Base-by-base conservation (phyloP, 2,797 vertebrate genomes). In the Acanthiza pusilla region DNA sequence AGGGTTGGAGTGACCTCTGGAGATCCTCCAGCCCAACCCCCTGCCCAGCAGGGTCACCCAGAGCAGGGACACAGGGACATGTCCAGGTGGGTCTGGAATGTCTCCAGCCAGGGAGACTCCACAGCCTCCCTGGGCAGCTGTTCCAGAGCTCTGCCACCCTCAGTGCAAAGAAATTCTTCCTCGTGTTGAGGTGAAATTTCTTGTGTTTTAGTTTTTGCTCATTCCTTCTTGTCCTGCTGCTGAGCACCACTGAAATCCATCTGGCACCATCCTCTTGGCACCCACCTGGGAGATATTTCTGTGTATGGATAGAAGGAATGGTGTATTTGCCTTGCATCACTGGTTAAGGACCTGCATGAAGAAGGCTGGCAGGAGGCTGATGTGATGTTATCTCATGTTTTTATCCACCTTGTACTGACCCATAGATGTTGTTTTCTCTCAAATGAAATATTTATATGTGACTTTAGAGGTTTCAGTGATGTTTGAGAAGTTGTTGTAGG, bases 171-270 rank as follows among this genome's bases (percentile, higher is more conserved):
- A 40, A 30, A 2, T 40, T 45, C 4, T 26, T 32, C 32, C 45
- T 65, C 3, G 0, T 3, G 10, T 20, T 53, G 17, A 51, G 38
- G 9, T 63, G 58, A 12, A 83, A 9, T 16, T 57, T 34, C 3
- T 7, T 0, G 0, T 30, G 26, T 42, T 72, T 27, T 6, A 25
- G 5, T 84, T 60, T 17, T 7, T 27, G 13, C 10, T 13, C 7
- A 3, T 60, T 72, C 9, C 16, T 66, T 26, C 18, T 66, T 12
- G 13, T 48, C 3, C 11, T 38, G 6, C 22, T 11, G 1, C 29
- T 77, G 66, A 53, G 16, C 40, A 42, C 51, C 45, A 9, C 2
- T 7, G 16, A 1, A 45, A 6, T 34, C 17, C 4, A 30, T 40
- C 21, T 65, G 88, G 16, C 34, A 27, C 26, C 5, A 7, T 32